A percentile compares a stretch with the other conserved stretches of the same genome.
phyloP scores from a whole-genome alignment of 2,888 invertebrate genomes.

The Cheilosia vernalis region DNA sequence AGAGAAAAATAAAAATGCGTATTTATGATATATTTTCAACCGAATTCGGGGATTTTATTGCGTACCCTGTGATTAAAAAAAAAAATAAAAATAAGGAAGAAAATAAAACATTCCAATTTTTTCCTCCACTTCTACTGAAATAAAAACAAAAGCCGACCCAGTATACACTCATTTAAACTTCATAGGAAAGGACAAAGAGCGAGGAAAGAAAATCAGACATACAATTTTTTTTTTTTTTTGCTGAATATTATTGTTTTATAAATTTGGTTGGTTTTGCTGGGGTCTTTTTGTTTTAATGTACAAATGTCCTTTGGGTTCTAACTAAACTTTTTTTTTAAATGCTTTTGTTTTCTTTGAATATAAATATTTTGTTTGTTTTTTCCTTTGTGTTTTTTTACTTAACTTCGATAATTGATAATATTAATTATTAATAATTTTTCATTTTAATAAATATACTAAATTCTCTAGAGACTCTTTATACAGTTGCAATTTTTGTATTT shows the following conservation, averaged over 20 bases:
- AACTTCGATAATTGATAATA: slow-evolving; percentile 72
- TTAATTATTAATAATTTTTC: slow-evolving; percentile 53
- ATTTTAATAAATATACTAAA: slow-evolving; percentile 63
- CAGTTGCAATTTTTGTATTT: slow-evolving; percentile 40
- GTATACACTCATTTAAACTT: slow-evolving; percentile 4
- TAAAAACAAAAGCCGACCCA: slow-evolving; percentile 25
- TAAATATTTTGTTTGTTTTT: slow-evolving; percentile 42
- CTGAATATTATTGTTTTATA: slow-evolving; percentile 56
- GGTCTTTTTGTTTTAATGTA: slow-evolving; percentile 33
- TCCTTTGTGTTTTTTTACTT: slow-evolving; percentile 37
- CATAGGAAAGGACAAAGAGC: not conserved
- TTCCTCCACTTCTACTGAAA: slow-evolving; percentile 17
- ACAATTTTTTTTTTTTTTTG: slow-evolving; percentile 44
- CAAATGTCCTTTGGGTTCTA: slow-evolving; percentile 50
- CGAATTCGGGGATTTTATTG: slow-evolving; percentile 71
- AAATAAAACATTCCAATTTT: slow-evolving; percentile 20
- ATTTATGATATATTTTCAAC: slow-evolving; percentile 71
- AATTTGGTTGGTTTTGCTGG: slow-evolving; percentile 35
- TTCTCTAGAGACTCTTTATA: slow-evolving; percentile 68
- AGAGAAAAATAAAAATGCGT: slow-evolving; percentile 68
- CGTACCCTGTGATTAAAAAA: slow-evolving; percentile 67
- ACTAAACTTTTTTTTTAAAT: slow-evolving; percentile 24
- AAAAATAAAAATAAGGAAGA: slow-evolving; percentile 11
- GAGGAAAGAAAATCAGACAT: slow-evolving; percentile 33
- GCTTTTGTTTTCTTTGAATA: slow-evolving; percentile 35